Percentiles rank a stretch among this genome's conserved stretches.
Conservation (phyloP, 2,888 invertebrate species). For the Melipona beecheii region DNA sequence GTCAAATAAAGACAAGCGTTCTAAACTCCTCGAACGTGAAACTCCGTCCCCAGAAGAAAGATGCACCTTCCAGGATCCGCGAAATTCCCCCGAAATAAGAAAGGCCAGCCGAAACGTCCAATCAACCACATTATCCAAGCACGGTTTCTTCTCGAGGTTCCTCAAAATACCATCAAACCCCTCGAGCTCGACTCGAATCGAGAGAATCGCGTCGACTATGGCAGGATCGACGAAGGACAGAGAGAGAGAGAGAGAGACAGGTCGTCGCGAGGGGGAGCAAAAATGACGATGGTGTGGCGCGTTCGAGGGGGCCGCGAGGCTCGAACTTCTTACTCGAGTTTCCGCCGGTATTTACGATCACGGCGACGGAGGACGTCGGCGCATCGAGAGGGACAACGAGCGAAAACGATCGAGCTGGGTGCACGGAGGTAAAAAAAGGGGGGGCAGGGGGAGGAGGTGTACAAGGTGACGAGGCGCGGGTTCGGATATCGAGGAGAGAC, state of each 20-base stretch:
- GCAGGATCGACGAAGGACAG: not conserved
- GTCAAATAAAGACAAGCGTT: too few relatives aligned
- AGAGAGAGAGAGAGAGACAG: not conserved
- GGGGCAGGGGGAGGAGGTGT: slow-evolving; percentile 2
- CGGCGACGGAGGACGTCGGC: slow-evolving; percentile 47
- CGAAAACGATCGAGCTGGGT: slow-evolving; percentile 23
- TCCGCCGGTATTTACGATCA: slow-evolving; percentile 73
- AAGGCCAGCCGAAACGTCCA: not conserved
- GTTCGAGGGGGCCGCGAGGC: slow-evolving; percentile 66
- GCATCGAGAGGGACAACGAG: slow-evolving; percentile 19
- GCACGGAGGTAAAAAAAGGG: slow-evolving; percentile 1
- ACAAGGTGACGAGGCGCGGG: slow-evolving; percentile 35
- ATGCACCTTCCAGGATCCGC: not conserved
- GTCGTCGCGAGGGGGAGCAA: slow-evolving; percentile 52
- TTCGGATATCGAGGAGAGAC: slow-evolving; percentile 44
- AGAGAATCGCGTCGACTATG: too few relatives aligned
- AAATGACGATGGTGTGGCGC: slow-evolving; percentile 63
- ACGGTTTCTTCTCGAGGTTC: not conserved
- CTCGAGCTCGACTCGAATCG: not conserved
- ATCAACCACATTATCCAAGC: not conserved
- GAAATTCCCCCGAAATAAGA: not conserved
- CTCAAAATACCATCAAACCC: not conserved
- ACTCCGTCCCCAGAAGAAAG: not conserved
- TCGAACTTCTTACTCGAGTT: slow-evolving; percentile 71
- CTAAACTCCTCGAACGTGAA: too few relatives aligned